Percentiles rank a stretch among this genome's conserved stretches.
Evolutionary conservation across 2,888 invertebrate genomes (phyloP).

Genomic region (Mesochorus sp.): DNA sequence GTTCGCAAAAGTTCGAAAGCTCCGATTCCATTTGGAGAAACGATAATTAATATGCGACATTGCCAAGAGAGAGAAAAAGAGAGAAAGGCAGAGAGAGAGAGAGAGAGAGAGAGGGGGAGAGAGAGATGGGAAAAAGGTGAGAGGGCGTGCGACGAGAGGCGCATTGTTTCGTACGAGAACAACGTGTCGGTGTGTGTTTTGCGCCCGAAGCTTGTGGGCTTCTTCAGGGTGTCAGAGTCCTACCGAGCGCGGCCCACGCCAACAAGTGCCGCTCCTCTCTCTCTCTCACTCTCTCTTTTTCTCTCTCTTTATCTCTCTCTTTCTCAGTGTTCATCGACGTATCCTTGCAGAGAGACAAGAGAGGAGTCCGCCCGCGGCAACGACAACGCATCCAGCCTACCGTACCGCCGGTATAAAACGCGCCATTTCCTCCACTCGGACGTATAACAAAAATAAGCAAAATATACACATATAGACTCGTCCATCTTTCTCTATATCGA

Average conservation of each 20-base stretch:
- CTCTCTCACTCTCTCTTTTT: constrained; percentile 74
- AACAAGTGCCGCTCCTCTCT: constrained; percentile 68
- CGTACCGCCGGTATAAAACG: neutral
- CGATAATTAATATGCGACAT: too few species aligned
- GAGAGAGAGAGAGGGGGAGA: constrained; percentile 8
- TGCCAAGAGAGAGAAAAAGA: too few species aligned
- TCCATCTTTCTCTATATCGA: constrained; percentile 27
- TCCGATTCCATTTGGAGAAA: too few species aligned
- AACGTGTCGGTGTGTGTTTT: constrained; percentile 68
- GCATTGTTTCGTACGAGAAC: constrained; percentile 35
- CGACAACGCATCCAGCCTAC: constrained; percentile 25
- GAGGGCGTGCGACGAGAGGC: neutral
- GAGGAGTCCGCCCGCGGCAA: constrained; percentile 39
- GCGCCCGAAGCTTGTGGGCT: constrained; percentile 78
- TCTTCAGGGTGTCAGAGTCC: constrained; percentile 81
- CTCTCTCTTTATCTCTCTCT: constrained; percentile 19
- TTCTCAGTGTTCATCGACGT: constrained; percentile 74
- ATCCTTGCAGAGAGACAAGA: constrained; percentile 75
- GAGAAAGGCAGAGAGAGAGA: constrained; percentile 4
- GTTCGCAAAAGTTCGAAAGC: too few species aligned
- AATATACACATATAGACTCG: neutral
- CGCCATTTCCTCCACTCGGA: neutral
- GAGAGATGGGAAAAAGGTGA: constrained; percentile 33
- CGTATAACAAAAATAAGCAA: neutral
- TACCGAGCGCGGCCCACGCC: constrained; percentile 81